Base-by-base conservation (phyloP, 2,888 invertebrate species). In the Drosophila kuntzei region DNA sequence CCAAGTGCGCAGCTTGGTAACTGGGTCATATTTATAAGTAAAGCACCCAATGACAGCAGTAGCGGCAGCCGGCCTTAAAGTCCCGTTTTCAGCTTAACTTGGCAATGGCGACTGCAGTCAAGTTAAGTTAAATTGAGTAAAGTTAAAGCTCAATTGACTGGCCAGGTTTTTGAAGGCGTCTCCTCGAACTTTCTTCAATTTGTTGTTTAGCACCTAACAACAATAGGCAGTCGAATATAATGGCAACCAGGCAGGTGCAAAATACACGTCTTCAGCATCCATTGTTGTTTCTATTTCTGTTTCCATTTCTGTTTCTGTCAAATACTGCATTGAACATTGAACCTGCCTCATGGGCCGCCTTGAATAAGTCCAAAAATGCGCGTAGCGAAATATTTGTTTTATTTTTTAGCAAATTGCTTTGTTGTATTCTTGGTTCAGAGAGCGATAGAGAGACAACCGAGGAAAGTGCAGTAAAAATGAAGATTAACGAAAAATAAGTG, bases 21-120 rank as follows among this genome's bases (percentile, higher is more conserved):
- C 73, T 87, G 80, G 87, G 89, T 87, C 87, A 85, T 77, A 87
- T 85, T 80, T 76, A 75, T 85, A 87, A 85, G 89, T 87, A 87
- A 87, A 80, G 77, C 89, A 74, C 80, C 71, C 61, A 67, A 50
- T 22, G 50, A 37, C 65, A 29, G 34, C 53, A 49, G 47, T 43
- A 46, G 51, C 55, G 50, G 49, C 41, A 53, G 54, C 43, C 20
- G 72, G 80, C 76, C 62, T 65, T 78, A 62, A 79, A 73, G 55
- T 71, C 70, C 80, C 80, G 72, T 80, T 82, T 66, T 53, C 62
- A 44, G 44, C 64, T 36, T 47, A 58, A 47, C 62, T 41, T 53
- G 25, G 11, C 53, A 12, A 39, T 63, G 46, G 58, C 34, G 57
- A 66, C 61, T 86, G 84, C 82, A 83, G 79, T 87, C 54, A 46